These are phyloP conservation scores for Sinhomidia bicolor DNA, from an alignment of 2,888 invertebrate species.

Conservation along the genomic window DNA sequence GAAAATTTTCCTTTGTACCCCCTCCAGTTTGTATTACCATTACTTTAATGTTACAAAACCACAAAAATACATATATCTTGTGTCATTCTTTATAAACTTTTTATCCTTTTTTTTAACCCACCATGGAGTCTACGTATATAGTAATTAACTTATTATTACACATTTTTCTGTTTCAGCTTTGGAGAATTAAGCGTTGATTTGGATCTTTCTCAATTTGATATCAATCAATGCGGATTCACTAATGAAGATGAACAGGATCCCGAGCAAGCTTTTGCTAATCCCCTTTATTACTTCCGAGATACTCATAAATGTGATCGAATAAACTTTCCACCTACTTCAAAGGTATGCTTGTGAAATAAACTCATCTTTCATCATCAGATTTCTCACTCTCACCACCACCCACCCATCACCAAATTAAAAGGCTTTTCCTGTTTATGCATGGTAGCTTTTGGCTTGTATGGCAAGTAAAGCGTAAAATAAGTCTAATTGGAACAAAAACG, in stretches of 20 bases:
- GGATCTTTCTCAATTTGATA: conserved; percentile 89
- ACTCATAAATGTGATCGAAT: conserved; percentile 92
- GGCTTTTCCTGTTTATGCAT: too few relatives aligned
- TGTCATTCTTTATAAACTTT: background rate
- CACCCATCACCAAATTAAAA: too few relatives aligned
- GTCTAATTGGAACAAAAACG: conserved; percentile 5
- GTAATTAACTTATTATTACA: too few relatives aligned
- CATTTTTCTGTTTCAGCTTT: conserved; percentile 47
- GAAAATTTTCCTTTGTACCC: too few relatives aligned
- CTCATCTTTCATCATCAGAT: conserved; percentile 21
- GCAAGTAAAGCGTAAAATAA: background rate
- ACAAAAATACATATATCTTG: background rate
- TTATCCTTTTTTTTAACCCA: too few relatives aligned
- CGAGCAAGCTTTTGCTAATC: conserved; percentile 82
- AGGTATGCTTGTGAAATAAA: conserved; percentile 84
- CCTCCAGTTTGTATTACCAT: too few relatives aligned
- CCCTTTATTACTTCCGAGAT: conserved; percentile 91
- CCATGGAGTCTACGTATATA: too few relatives aligned
- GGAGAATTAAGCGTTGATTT: conserved; percentile 89
- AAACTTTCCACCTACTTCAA: conserved; percentile 86
- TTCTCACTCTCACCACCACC: too few relatives aligned
- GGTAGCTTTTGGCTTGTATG: too few relatives aligned
- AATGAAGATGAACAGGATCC: conserved; percentile 76
- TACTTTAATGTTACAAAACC: background rate
- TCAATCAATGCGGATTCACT: conserved; percentile 91